Evolutionary conservation across 2,888 invertebrate species (phyloP).

Genomic region (Cantharis rufa): DNA sequence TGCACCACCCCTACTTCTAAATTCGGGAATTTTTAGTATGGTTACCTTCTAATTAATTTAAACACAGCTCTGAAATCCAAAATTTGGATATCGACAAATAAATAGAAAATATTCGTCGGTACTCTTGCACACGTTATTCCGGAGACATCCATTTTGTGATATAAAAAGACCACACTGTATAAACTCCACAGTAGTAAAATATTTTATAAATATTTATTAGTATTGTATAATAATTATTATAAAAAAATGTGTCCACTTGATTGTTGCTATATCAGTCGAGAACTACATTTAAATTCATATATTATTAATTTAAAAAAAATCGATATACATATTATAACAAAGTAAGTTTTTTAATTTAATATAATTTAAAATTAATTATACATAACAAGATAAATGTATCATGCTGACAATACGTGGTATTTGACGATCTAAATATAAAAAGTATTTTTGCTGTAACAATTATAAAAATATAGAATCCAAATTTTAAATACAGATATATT

Average conservation of each 20-base stretch:
- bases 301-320: neutral
- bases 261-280: neutral
- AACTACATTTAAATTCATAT: neutral
- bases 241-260: neutral
- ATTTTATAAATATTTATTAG: neutral
- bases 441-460: neutral
- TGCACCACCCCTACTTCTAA: too few species aligned
- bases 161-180: neutral
- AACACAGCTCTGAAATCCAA: too few species aligned
- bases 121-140: too few species aligned
- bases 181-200: neutral
- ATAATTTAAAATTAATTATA: neutral
- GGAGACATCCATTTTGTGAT: too few species aligned
- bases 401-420: neutral
- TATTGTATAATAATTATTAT: neutral
- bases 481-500: neutral
- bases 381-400: neutral
- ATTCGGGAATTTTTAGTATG: too few species aligned
- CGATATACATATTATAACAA: neutral
- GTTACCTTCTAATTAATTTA: too few species aligned
- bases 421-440: neutral
- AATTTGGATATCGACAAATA: too few species aligned
- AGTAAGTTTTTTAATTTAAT: neutral
- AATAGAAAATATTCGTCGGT: too few species aligned
- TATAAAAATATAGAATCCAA: neutral